Percentiles rank a stretch among this genome's conserved stretches.
phyloP scores from a whole-genome alignment of 2,797 vertebrate species.

The Myotis daubentonii region DNA sequence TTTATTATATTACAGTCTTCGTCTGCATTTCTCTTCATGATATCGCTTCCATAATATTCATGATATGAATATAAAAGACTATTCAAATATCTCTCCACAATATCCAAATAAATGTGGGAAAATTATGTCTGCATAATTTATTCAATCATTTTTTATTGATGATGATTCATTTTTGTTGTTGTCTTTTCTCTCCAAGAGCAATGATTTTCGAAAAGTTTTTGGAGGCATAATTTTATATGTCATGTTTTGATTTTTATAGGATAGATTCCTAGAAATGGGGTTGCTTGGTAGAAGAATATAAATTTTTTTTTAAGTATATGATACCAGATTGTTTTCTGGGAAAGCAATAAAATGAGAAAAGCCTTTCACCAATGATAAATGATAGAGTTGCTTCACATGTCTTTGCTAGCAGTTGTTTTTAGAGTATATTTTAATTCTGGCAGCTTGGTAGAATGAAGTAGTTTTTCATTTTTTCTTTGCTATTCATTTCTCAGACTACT shows the following conservation, averaged over 20 bases:
- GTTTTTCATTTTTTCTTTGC: not conserved
- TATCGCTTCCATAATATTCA: not conserved
- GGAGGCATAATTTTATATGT: not conserved
- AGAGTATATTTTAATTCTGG: not conserved
- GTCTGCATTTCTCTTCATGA: not conserved
- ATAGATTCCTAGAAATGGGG: not conserved
- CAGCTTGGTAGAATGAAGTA: not conserved
- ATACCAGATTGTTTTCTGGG: not conserved
- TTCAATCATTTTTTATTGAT: not conserved
- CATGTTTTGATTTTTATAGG: not conserved
- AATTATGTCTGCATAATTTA: not conserved
- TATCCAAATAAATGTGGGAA: not conserved
- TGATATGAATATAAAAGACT: not conserved
- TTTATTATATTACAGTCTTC: not conserved
- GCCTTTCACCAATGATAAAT: not conserved
- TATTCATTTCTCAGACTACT: not conserved
- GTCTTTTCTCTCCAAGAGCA: not conserved
- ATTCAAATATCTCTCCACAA: not conserved
- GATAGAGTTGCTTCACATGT: not conserved
- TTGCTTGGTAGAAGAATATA: not conserved
- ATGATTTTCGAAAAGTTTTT: not conserved
- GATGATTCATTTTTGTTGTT: not conserved
- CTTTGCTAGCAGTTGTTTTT: not conserved
- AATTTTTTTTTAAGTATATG: not conserved
- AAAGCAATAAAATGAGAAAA: not conserved